Conservation (phyloP, 2,113 vertebrate genomes). For the Hyperopisus bebe region DNA sequence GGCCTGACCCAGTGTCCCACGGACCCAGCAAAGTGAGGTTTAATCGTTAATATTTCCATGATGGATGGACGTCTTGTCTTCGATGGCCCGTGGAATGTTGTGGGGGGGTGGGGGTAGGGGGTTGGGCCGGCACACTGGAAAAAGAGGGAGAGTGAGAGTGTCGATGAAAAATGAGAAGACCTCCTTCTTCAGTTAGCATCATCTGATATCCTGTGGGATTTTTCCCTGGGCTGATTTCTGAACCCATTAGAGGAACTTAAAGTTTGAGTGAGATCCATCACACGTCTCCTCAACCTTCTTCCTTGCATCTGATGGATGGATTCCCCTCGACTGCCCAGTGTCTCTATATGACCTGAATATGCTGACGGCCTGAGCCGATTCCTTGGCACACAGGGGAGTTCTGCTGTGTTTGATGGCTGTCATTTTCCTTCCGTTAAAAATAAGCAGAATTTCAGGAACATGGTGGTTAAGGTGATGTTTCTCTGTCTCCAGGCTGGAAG, state of each 20-base stretch:
- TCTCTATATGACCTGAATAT: neutral
- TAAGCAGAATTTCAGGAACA: neutral
- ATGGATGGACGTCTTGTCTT: conserved; percentile 4
- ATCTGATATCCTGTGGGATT: conserved; percentile 36
- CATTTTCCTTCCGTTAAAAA: neutral
- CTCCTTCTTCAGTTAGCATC: conserved; percentile 36
- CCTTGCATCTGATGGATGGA: neutral
- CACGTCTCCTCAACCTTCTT: conserved; percentile 7
- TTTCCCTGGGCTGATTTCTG: conserved; percentile 12
- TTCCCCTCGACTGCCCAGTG: neutral
- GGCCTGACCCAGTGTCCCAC: conserved; percentile 40
- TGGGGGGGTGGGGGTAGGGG: neutral
- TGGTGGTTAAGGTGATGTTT: neutral
- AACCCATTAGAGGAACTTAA: conserved; percentile 44
- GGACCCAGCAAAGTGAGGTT: conserved; percentile 50
- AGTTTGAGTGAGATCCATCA: conserved; percentile 47
- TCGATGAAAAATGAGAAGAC: conserved; percentile 47
- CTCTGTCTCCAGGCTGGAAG: conserved; percentile 82
- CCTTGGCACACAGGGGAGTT: neutral
- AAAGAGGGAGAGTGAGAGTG: neutral
- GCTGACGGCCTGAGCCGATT: neutral
- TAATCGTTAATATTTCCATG: conserved; percentile 52
- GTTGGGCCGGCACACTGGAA: neutral
- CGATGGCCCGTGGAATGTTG: neutral
- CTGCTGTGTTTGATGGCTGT: neutral